Percentiles rank a stretch among this genome's conserved stretches.
Conservation (phyloP, 1,140 invertebrate species). For the Drosophila auraria region DNA sequence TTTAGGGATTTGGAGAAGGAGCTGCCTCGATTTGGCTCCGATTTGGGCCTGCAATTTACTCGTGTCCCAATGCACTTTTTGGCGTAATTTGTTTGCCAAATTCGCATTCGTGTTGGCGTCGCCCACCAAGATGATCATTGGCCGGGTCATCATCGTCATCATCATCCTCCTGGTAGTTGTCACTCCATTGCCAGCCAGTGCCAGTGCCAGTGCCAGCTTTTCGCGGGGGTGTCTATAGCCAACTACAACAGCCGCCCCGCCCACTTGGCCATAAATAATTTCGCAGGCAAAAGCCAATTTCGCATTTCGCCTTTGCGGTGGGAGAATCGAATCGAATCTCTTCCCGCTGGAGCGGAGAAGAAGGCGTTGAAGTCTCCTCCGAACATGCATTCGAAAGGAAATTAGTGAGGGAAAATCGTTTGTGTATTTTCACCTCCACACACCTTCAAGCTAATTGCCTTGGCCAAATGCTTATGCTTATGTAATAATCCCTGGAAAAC, state of each 20-base stretch:
- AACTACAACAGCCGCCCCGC: constrained; percentile 31
- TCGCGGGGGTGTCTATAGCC: constrained; percentile 61
- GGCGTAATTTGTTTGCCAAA: constrained; percentile 77
- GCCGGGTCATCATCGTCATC: constrained; percentile 14
- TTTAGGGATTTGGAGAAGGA: background rate
- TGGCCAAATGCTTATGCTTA: no score
- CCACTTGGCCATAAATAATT: constrained; percentile 52
- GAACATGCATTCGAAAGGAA: constrained; percentile 15
- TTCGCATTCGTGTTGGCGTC: constrained; percentile 65
- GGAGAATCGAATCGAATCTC: constrained; percentile 6
- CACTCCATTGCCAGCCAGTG: constrained; percentile 22
- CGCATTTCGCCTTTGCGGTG: constrained; percentile 8
- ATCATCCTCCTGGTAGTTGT: constrained; percentile 42
- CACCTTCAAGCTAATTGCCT: background rate
- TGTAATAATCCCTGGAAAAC: background rate
- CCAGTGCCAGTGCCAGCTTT: constrained; percentile 12
- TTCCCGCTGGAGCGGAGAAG: background rate
- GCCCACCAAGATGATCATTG: constrained; percentile 9
- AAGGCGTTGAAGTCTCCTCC: constrained; percentile 23
- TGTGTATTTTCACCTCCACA: background rate
- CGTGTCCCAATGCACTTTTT: constrained; percentile 60
- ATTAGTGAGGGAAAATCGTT: constrained; percentile 27
- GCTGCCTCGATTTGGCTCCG: constrained; percentile 50
- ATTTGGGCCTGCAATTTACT: constrained; percentile 55
- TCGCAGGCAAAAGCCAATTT: constrained; percentile 47